phyloP scores from a whole-genome alignment of 2,113 vertebrate genomes.

The Scartelaos histophorus region DNA sequence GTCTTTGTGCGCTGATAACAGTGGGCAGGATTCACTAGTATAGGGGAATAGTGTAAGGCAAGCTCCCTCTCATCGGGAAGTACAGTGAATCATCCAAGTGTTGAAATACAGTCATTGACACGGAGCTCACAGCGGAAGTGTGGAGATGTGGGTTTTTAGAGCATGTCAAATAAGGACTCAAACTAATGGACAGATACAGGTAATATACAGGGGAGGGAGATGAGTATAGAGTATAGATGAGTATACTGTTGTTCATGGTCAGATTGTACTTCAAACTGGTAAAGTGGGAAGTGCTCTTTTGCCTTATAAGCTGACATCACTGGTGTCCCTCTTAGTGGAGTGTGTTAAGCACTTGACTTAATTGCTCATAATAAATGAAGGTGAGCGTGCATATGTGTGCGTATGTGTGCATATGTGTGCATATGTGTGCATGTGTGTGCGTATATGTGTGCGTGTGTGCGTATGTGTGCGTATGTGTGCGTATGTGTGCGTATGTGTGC shows the following conservation, averaged over 20 bases:
- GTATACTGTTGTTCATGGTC: background rate
- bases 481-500: background rate
- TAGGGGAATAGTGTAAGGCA: conserved; percentile 35
- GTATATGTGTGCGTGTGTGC: too few species aligned
- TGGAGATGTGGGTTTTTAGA: conserved; percentile 29
- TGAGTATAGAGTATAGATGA: background rate
- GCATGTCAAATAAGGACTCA: conserved; percentile 9
- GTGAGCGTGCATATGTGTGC: background rate
- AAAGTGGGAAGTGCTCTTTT: background rate
- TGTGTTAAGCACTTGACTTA: background rate
- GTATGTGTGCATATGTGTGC: too few species aligned
- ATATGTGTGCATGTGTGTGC: too few species aligned
- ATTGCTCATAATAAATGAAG: background rate
- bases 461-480: too few species aligned
- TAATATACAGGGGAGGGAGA: background rate
- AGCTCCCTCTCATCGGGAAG: conserved; percentile 52
- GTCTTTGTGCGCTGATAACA: conserved; percentile 48
- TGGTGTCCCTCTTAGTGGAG: background rate
- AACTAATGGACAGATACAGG: background rate
- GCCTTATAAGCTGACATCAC: background rate
- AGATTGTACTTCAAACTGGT: background rate
- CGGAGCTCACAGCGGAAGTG: conserved; percentile 7
- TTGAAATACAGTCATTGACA: conserved; percentile 43
- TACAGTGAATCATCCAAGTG: conserved; percentile 38
- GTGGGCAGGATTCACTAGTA: conserved; percentile 37